Evolutionary conservation across 2,888 invertebrate genomes (phyloP).

Genomic region (Athetis lepigone): DNA sequence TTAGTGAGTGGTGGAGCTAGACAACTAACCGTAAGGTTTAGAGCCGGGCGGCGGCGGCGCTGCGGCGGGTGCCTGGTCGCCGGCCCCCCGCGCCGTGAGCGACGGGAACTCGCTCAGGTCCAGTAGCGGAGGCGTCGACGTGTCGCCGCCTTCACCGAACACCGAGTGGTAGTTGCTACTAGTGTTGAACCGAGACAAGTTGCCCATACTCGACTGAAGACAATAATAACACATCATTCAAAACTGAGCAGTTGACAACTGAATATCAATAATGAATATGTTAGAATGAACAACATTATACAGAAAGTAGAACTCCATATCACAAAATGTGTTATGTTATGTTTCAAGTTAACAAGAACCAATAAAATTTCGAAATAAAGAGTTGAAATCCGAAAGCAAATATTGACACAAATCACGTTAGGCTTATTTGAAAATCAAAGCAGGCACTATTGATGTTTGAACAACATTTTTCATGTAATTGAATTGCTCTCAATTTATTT

Average conservation of each 20-base stretch:
- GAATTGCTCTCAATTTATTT: conserved; percentile 7
- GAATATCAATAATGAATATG: neutral
- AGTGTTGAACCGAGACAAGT: conserved; percentile 91
- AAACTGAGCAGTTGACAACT: neutral
- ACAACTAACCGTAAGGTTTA: conserved; percentile 95
- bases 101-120: conserved; percentile 98
- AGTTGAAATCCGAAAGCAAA: conserved; percentile 42
- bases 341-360: conserved; percentile 1
- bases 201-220: conserved; percentile 91
- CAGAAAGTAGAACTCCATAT: neutral
- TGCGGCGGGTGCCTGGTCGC: conserved; percentile 94
- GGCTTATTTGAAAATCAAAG: conserved; percentile 57
- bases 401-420: conserved; percentile 55
- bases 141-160: conserved; percentile 94
- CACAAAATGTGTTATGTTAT: neutral
- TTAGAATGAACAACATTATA: neutral
- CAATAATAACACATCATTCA: conserved; percentile 27
- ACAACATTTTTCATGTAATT: conserved; percentile 23
- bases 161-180: conserved; percentile 95
- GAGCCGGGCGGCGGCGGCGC: conserved; percentile 97
- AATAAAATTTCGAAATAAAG: conserved; percentile 16
- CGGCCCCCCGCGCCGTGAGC: conserved; percentile 96
- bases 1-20: neutral
- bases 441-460: conserved; percentile 29
- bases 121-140: conserved; percentile 95